Base-by-base conservation (phyloP, 2,888 invertebrate genomes). In the Drosophila peninsularis region DNA sequence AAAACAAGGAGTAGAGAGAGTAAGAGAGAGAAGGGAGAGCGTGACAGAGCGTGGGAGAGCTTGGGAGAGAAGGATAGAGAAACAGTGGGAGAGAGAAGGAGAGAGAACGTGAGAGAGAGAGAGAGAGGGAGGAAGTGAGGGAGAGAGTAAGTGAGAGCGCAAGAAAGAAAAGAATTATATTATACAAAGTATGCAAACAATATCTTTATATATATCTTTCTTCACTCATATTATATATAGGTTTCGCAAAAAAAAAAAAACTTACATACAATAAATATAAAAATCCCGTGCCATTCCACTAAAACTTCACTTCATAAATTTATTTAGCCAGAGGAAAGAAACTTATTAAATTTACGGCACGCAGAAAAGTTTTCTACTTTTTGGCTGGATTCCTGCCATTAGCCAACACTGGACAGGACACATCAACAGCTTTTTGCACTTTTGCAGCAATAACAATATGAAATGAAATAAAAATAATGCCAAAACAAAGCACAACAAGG, bases 371-470 rank as follows among this genome's bases (percentile, higher is more conserved):
- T 54, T 54, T 30, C 10, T 1, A n/a, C n/a, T 56, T 63, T 42
- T 21, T 36, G 9, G 3, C 10, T 30, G n/a, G 45, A 47, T 47
- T 47, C 11, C 27, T 11, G 34, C 56, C 50, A 72, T 77, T 78
- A 49, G 45, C 63, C 54, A 72, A 57, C 42, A 58, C 63, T 68
- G 78, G 44, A 55, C 42, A 50, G 78, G 44, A 55, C 42, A 50
- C 52, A 50, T 68, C 62, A 73, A 73, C 64, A 68, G 57, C 74
- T 68, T 73, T 78, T 77, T 72, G 73, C 78, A 72, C 73, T 75
- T 67, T 67, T 58, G 57, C n/a, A 30, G 41, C 74, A 44, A 75
- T 68, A 68, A 62, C 73, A 73, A 68, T 76, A 70, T 10, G 47
- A 75, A 75, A 75, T 77, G 63, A 68, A 77, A 75, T 63, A 64